Conservation (phyloP, 2,888 invertebrate species). For the Drosophila planitibia region DNA sequence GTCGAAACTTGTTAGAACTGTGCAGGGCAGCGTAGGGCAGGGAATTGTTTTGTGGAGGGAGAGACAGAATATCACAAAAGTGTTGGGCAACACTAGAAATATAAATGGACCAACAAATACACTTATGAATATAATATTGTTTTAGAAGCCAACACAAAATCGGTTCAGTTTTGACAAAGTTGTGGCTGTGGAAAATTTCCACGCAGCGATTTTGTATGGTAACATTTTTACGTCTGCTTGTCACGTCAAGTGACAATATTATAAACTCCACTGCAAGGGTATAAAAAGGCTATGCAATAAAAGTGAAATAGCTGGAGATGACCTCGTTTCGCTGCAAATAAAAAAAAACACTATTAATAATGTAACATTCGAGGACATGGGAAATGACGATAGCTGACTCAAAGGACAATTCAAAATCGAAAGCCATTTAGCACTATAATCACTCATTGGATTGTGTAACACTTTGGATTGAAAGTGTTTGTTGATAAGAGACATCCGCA, state of each 20-base stretch:
- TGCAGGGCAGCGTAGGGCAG: conserved; percentile 17
- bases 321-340: neutral
- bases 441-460: conserved; percentile 7
- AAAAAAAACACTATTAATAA: neutral
- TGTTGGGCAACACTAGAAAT: neutral
- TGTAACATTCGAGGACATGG: conserved; percentile 1
- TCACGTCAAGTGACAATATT: neutral
- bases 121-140: neutral
- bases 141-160: neutral
- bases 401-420: neutral
- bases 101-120: neutral
- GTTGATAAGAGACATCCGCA: conserved; percentile 21
- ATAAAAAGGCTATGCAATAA: neutral
- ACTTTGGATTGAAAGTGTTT: conserved; percentile 13
- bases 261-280: neutral
- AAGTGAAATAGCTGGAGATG: neutral
- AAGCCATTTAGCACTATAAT: conserved; percentile 1
- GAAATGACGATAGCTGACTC: neutral
- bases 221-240: neutral
- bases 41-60: neutral
- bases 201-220: neutral
- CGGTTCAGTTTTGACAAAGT: neutral
- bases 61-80: conserved; percentile 2
- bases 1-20: conserved; percentile 56
- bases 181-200: neutral